A percentile compares a stretch with the other conserved stretches of the same genome.
Conservation (phyloP, 1,140 invertebrate genomes). For the Drosophila sturtevanti region DNA sequence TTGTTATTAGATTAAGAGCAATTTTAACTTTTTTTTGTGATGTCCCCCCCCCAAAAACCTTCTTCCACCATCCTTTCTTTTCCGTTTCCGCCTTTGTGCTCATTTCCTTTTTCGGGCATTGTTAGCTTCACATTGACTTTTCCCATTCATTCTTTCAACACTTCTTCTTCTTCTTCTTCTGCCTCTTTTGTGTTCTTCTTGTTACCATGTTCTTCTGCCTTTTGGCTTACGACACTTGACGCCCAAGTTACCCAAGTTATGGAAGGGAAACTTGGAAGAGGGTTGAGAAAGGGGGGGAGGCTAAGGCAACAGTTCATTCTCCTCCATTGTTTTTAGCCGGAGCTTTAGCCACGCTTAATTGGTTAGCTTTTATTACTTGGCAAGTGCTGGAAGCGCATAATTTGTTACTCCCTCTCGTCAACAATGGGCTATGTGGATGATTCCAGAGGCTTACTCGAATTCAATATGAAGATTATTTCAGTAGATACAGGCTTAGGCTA, state of each 20-base stretch:
- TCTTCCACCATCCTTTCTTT: not conserved
- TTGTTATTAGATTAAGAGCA: slow-evolving; percentile 82
- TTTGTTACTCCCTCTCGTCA: slow-evolving; percentile 37
- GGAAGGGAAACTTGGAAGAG: slow-evolving; percentile 3
- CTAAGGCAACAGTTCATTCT: slow-evolving; percentile 20
- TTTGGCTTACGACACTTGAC: slow-evolving; percentile 75
- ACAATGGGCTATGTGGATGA: slow-evolving; percentile 49
- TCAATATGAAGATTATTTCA: slow-evolving; percentile 26
- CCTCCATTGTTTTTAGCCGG: slow-evolving; percentile 64
- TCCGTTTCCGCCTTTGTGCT: not conserved
- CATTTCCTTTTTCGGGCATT: not conserved
- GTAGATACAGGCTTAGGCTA: too few relatives aligned
- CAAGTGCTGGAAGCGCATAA: slow-evolving; percentile 68
- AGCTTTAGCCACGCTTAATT: slow-evolving; percentile 77
- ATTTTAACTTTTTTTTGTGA: slow-evolving; percentile 67
- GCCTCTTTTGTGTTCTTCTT: slow-evolving; percentile 53
- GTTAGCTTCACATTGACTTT: not conserved
- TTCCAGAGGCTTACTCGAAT: slow-evolving; percentile 32
- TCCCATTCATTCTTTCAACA: slow-evolving; percentile 41
- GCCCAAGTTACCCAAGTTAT: slow-evolving; percentile 43
- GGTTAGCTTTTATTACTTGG: slow-evolving; percentile 78
- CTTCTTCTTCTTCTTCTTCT: slow-evolving; percentile 44
- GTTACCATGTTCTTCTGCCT: slow-evolving; percentile 45
- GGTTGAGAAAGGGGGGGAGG: too few relatives aligned
- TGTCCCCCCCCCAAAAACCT: too few relatives aligned